phyloP scores from a whole-genome alignment of 2,113 vertebrate species.

The Piprites chloris region DNA sequence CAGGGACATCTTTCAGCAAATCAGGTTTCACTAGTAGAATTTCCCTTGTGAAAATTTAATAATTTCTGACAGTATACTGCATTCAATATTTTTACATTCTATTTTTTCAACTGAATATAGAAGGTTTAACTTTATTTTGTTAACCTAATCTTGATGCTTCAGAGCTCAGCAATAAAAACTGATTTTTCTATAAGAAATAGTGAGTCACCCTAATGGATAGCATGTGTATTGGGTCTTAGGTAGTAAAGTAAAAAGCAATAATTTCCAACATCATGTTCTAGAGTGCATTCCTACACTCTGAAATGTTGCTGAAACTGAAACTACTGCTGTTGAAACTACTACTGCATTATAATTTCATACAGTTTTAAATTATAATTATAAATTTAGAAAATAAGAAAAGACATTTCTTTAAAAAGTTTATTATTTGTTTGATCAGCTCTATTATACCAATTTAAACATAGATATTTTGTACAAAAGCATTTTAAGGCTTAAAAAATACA shows the following conservation, averaged over 20 bases:
- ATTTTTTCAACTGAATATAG: neutral
- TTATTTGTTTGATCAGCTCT: neutral
- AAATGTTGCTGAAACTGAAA: neutral
- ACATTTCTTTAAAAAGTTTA: neutral
- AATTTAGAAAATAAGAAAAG: neutral
- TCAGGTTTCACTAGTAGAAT: neutral
- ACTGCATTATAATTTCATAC: neutral
- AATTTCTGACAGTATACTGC: neutral
- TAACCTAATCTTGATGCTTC: neutral
- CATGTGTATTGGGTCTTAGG: neutral
- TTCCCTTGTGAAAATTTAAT: neutral
- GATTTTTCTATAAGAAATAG: neutral
- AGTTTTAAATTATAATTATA: neutral
- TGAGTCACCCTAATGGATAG: rapidly evolving
- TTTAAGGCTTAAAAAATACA: neutral
- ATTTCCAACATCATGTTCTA: neutral
- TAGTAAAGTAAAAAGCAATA: neutral
- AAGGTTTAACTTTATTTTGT: neutral
- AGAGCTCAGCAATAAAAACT: neutral
- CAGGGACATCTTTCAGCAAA: neutral
- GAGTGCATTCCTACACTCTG: neutral
- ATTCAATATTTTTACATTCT: neutral
- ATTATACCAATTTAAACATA: neutral
- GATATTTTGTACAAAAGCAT: neutral
- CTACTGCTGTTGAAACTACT: neutral